Evolutionary conservation across 1,140 invertebrate species (phyloP).

Genomic region (Limonius californicus): DNA sequence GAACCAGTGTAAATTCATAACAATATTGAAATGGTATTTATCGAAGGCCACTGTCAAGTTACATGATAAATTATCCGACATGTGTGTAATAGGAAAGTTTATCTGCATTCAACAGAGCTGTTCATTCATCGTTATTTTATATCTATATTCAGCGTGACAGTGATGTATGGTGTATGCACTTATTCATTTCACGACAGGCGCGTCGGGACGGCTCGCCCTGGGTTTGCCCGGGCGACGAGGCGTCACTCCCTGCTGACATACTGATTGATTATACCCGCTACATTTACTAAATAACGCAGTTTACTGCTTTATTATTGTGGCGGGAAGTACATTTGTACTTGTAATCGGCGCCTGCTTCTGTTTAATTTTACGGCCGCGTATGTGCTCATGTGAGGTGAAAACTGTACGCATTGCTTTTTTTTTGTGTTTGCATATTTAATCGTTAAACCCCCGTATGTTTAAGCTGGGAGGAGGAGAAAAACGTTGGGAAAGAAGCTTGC

Average conservation of each 20-base stretch:
- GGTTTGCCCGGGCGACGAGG: constrained; percentile 29
- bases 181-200: constrained; percentile 42
- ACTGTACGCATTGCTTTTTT: background rate
- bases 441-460: background rate
- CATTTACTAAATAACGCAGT: constrained; percentile 45
- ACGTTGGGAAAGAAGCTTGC: background rate
- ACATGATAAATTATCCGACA: constrained; percentile 46
- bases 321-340: constrained; percentile 15
- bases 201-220: constrained; percentile 33
- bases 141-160: constrained; percentile 44
- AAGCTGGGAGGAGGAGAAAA: background rate
- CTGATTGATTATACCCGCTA: constrained; percentile 43
- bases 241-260: constrained; percentile 40
- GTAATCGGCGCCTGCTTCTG: background rate
- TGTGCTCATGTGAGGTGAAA: background rate
- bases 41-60: constrained; percentile 23
- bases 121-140: constrained; percentile 46
- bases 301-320: constrained; percentile 44
- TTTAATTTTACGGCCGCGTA: background rate
- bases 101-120: constrained; percentile 45
- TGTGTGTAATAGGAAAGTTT: constrained; percentile 46
- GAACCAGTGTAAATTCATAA: background rate
- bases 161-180: constrained; percentile 46
- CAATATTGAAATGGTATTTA: constrained; percentile 16
- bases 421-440: background rate